A percentile compares a stretch with the other conserved stretches of the same genome.
Conservation (phyloP, 2,888 invertebrate species). For the Zeuzera pyrina region DNA sequence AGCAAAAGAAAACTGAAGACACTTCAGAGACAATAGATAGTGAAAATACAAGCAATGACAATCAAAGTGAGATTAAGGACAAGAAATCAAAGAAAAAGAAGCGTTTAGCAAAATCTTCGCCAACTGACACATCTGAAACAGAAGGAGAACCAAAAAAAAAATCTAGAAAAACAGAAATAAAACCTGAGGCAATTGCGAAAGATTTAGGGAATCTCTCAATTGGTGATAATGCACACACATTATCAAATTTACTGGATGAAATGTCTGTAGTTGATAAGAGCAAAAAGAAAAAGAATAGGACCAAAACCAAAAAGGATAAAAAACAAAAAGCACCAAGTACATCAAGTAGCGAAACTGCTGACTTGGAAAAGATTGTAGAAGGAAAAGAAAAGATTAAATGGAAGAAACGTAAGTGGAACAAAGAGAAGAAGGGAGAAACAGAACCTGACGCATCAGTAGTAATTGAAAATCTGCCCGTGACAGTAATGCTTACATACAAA, state of each 20-base stretch:
- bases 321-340: conserved; percentile 12
- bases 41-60: conserved; percentile 9
- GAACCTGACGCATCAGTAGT: conserved; percentile 29
- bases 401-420: conserved; percentile 56
- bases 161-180: conserved; percentile 28
- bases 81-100: conserved; percentile 37
- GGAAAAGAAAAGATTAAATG: conserved; percentile 45
- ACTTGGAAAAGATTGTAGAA: conserved; percentile 23
- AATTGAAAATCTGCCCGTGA: conserved; percentile 47
- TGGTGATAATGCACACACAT: conserved; percentile 52
- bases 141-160: conserved; percentile 36
- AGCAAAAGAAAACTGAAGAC: conserved; percentile 14
- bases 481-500: conserved; percentile 40
- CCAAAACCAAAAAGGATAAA: conserved; percentile 27
- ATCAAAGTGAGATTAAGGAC: conserved; percentile 9
- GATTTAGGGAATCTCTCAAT: conserved; percentile 49
- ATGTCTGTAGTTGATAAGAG: conserved; percentile 54
- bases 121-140: conserved; percentile 14
- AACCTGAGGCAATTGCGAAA: conserved; percentile 38
- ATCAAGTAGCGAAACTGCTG: conserved; percentile 16
- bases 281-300: conserved; percentile 35
- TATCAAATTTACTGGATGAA: conserved; percentile 47
- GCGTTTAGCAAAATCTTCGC: conserved; percentile 15
- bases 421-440: conserved; percentile 35
- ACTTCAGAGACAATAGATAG: conserved; percentile 12